phyloP scores from a whole-genome alignment of 2,113 vertebrate species.

The Centropristis striata region DNA sequence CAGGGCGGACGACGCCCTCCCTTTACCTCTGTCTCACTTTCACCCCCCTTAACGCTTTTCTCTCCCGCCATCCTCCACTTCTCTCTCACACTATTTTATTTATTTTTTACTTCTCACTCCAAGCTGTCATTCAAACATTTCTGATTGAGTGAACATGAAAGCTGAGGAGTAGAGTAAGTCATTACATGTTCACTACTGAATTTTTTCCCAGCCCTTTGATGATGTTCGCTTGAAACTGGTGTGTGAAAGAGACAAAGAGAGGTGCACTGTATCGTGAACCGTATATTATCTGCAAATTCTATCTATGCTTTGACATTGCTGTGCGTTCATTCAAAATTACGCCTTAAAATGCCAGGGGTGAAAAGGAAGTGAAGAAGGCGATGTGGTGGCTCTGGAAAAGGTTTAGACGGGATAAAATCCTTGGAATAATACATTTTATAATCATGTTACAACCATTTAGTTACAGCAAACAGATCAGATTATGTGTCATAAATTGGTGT shows the following conservation, averaged over 20 bases:
- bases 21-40: neutral
- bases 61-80: neutral
- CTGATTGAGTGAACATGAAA: conserved; percentile 14
- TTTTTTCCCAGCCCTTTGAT: neutral
- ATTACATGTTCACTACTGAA: neutral
- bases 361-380: neutral
- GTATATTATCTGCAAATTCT: neutral
- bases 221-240: neutral
- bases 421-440: neutral
- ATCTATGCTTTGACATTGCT: neutral
- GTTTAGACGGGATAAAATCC: neutral
- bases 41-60: neutral
- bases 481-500: neutral
- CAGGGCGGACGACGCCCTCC: conserved; percentile 30
- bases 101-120: neutral
- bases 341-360: neutral
- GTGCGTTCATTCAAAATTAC: neutral
- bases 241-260: neutral
- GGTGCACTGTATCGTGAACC: neutral
- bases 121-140: conserved; percentile 21
- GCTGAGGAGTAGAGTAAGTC: neutral
- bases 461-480: neutral
- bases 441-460: neutral
- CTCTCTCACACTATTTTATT: neutral
- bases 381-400: neutral